These are phyloP conservation scores for Laothoe populi DNA, from an alignment of 2,888 invertebrate genomes.

Conservation along the genomic window DNA sequence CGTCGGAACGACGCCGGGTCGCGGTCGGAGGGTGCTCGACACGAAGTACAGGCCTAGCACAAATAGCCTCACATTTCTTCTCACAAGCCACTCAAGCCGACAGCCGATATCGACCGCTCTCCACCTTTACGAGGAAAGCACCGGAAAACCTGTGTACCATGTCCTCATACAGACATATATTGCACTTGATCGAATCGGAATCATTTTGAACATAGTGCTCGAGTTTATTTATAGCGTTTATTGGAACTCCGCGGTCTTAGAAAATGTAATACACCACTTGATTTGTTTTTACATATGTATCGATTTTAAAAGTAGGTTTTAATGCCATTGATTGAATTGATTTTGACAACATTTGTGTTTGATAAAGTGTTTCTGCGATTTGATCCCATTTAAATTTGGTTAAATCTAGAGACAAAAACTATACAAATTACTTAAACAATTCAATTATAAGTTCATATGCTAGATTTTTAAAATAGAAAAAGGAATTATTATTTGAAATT, in stretches of 20 bases:
- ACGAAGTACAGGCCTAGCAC: constrained; percentile 55
- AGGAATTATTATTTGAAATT: no score
- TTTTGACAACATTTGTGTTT: no score
- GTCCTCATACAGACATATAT: constrained; percentile 39
- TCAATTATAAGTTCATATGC: no score
- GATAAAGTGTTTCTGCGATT: no score
- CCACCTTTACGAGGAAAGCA: constrained; percentile 64
- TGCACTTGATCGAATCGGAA: constrained; percentile 20
- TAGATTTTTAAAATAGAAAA: no score
- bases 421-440: no score
- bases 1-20: constrained; percentile 48
- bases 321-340: no score
- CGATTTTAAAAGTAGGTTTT: no score
- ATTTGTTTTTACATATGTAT: no score
- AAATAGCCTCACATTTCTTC: constrained; percentile 77
- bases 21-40: constrained; percentile 61
- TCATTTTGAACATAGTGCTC: constrained; percentile 8
- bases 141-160: constrained; percentile 53
- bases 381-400: no score
- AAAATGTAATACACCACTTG: no score
- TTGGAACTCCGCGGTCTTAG: not conserved
- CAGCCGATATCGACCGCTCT: constrained; percentile 67
- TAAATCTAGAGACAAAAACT: no score
- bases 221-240: constrained; percentile 1
- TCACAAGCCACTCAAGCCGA: constrained; percentile 66